A percentile compares a stretch with the other conserved stretches of the same genome.
Conservation (phyloP, 2,113 vertebrate species). For the Nerophis ophidion region DNA sequence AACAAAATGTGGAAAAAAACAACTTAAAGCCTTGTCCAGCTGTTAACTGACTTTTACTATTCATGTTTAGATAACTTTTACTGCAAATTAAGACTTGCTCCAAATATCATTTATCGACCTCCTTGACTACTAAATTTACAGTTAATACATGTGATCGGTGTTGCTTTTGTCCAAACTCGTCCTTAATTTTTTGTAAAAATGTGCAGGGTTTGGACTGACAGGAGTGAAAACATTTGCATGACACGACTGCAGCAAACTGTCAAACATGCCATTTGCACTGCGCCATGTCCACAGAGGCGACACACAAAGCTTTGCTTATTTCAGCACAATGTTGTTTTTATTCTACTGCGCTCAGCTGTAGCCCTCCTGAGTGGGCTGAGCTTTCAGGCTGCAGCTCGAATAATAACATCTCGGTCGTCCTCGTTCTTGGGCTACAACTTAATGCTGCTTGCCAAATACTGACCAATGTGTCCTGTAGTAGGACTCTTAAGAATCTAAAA, state of each 20-base stretch:
- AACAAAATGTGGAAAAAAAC: no score
- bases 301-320: constrained; percentile 47
- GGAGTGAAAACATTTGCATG: constrained; percentile 1
- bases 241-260: constrained; percentile 12
- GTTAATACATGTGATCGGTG: no score
- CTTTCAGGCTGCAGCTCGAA: constrained; percentile 24
- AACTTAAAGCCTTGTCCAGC: no score
- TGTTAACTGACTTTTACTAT: no score
- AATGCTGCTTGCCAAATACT: constrained; percentile 7
- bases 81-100: no score
- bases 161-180: no score
- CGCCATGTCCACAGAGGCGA: constrained; percentile 13
- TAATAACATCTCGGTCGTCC: constrained; percentile 23
- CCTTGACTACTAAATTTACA: no score
- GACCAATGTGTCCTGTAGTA: constrained; percentile 1
- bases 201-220: constrained; percentile 12
- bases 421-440: constrained; percentile 18
- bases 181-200: constrained; percentile 5
- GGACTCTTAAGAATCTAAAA: no score
- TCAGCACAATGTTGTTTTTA: constrained; percentile 51
- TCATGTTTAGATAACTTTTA: no score
- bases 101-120: no score
- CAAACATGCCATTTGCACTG: constrained; percentile 21
- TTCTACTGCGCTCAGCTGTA: constrained; percentile 36
- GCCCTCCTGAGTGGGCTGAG: constrained; percentile 41